A percentile compares a stretch with the other conserved stretches of the same genome.
These are phyloP conservation scores for Pseudobourletiella spinata DNA, from an alignment of 1,140 invertebrate species.

Conservation along the genomic window DNA sequence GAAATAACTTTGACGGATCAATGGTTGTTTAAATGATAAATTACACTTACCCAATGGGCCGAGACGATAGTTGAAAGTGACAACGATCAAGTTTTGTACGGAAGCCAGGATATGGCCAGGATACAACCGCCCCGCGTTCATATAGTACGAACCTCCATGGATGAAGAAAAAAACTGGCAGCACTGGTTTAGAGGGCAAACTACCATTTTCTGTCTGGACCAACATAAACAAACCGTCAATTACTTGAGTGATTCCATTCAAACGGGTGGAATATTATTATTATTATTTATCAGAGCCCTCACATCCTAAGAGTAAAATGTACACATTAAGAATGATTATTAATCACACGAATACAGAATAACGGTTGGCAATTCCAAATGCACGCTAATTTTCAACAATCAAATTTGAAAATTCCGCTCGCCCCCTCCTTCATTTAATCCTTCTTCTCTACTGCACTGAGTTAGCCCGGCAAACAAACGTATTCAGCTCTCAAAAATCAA, in stretches of 20 bases:
- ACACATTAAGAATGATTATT: not conserved
- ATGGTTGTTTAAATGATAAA: too few relatives aligned
- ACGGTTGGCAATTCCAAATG: not conserved
- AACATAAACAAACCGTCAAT: not conserved
- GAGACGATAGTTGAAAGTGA: constrained; percentile 47
- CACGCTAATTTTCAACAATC: not conserved
- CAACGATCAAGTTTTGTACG: constrained; percentile 43
- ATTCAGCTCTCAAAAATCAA: too few relatives aligned
- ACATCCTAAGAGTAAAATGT: not conserved
- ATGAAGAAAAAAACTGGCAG: constrained; percentile 22
- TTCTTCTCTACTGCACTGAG: too few relatives aligned
- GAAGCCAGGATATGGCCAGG: constrained; percentile 43
- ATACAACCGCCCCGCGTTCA: constrained; percentile 43
- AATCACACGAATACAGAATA: not conserved
- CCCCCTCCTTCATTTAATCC: too few relatives aligned
- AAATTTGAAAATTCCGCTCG: too few relatives aligned
- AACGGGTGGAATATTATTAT: not conserved
- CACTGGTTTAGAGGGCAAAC: not conserved
- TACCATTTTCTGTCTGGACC: constrained; percentile 18
- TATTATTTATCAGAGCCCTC: not conserved
- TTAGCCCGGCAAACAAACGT: too few relatives aligned
- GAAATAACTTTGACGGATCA: too few relatives aligned
- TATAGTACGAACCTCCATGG: constrained; percentile 37
- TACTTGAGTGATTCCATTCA: not conserved
- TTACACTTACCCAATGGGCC: constrained; percentile 5